phyloP scores from a whole-genome alignment of 1,140 invertebrate genomes.

The Pseudoatta argentina region DNA sequence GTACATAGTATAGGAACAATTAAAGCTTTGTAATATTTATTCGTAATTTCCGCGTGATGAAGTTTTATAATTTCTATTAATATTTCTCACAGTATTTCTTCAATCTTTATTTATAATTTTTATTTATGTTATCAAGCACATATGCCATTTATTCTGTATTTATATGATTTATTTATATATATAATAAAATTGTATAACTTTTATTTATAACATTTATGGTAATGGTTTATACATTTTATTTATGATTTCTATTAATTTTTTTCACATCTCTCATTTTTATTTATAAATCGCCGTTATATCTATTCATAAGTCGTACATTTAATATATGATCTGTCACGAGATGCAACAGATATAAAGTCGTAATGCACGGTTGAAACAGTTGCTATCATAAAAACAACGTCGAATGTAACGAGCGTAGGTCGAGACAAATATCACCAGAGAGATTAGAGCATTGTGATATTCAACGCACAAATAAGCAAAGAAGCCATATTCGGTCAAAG shows the following conservation, averaged over 20 bases:
- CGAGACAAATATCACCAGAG: background rate
- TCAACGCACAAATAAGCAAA: background rate
- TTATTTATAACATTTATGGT: background rate
- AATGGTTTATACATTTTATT: background rate
- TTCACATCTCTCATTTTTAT: background rate
- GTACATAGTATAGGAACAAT: background rate
- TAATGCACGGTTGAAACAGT: background rate
- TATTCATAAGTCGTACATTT: background rate
- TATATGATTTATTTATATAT: background rate
- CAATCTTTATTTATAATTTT: background rate
- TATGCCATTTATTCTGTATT: background rate
- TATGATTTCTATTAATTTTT: background rate
- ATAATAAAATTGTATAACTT: background rate
- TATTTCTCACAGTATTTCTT: background rate
- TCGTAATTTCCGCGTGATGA: background rate
- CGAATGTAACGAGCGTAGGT: background rate
- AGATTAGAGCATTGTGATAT: background rate
- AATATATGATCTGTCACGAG: background rate
- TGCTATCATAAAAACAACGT: background rate
- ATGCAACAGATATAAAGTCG: background rate
- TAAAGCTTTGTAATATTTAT: background rate
- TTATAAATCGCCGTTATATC: background rate
- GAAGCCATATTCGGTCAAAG: too few species aligned
- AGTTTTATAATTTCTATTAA: background rate
- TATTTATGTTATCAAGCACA: constrained; percentile 6